These are phyloP conservation scores for Leptodactylus fuscus DNA, from an alignment of 2,113 vertebrate species.

Conservation along the genomic window DNA sequence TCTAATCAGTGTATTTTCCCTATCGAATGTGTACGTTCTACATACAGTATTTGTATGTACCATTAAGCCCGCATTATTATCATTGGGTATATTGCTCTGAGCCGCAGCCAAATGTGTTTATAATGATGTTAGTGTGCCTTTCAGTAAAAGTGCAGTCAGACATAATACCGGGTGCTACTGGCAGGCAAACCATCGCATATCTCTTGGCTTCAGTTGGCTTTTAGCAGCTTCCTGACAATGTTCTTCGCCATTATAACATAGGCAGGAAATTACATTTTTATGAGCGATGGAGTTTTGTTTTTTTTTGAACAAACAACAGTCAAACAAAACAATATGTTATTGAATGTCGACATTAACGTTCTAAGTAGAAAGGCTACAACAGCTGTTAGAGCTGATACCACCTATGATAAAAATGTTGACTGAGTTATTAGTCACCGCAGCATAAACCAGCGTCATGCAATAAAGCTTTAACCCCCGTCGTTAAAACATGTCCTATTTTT, in stretches of 20 bases:
- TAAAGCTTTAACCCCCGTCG: slow-evolving; percentile 65
- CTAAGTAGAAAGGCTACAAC: slow-evolving; percentile 79
- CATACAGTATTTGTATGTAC: neutral
- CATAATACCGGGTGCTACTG: slow-evolving; percentile 59
- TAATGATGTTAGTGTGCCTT: slow-evolving; percentile 61
- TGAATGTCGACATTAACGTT: slow-evolving; percentile 80
- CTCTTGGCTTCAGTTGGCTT: slow-evolving; percentile 78
- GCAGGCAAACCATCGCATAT: slow-evolving; percentile 67
- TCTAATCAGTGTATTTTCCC: neutral
- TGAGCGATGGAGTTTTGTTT: slow-evolving; percentile 87
- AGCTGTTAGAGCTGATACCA: slow-evolving; percentile 79
- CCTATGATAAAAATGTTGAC: slow-evolving; percentile 72
- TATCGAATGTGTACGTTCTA: neutral
- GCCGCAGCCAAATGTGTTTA: slow-evolving; percentile 24
- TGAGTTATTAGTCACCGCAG: slow-evolving; percentile 73
- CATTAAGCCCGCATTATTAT: neutral
- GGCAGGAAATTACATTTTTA: slow-evolving; percentile 91
- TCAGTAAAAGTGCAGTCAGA: slow-evolving; percentile 62
- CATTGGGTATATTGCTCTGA: neutral
- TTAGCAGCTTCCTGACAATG: slow-evolving; percentile 80
- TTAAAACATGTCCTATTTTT: slow-evolving; percentile 63
- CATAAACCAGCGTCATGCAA: slow-evolving; percentile 66
- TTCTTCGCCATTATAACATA: slow-evolving; percentile 77
- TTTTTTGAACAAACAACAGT: slow-evolving; percentile 87
- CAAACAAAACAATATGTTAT: slow-evolving; percentile 87